These are phyloP conservation scores for human (Homo sapiens) DNA, from an alignment of 2,113 vertebrate species.

Conservation along the genomic window GRCh38 chr9:4047501-4048000, in stretches of 20 bases:
- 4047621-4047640: background rate
- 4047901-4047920: background rate
- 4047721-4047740: background rate
- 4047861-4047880: background rate
- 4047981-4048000: background rate
- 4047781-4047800: background rate
- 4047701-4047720: too few species aligned
- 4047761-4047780: background rate
- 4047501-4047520: background rate
- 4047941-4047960: background rate
- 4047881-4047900: background rate
- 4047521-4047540: background rate
- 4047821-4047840: background rate
- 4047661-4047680: background rate
- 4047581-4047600: background rate
- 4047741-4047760: background rate
- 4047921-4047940: background rate
- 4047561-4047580: constrained; percentile 17
- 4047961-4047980: background rate
- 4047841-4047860: background rate
- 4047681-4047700: background rate
- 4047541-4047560: background rate
- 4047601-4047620: background rate
- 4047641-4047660: background rate
- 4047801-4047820: background rate